Percentiles rank a stretch among this genome's conserved stretches.
These are phyloP conservation scores for Lanius ludovicianus DNA, from an alignment of 2,113 vertebrate genomes.

Conservation along the genomic window DNA sequence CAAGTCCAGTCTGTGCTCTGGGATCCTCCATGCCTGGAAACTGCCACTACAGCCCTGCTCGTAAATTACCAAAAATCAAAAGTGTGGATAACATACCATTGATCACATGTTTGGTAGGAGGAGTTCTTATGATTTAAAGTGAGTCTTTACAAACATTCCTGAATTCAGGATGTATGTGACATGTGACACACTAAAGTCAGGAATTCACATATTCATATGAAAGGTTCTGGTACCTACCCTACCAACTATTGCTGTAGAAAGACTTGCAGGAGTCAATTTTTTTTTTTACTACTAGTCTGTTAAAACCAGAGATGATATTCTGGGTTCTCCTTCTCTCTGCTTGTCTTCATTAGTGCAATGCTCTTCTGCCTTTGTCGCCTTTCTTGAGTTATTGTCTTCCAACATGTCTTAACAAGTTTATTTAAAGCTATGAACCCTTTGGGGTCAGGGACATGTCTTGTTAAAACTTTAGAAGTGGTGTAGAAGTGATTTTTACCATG, in stretches of 20 bases:
- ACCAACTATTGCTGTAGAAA: background rate
- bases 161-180: background rate
- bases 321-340: background rate
- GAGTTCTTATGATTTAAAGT: background rate
- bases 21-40: background rate
- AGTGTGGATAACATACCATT: background rate
- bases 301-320: background rate
- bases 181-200: background rate
- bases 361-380: background rate
- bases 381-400: background rate
- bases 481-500: background rate
- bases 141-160: background rate
- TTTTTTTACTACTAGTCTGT: background rate
- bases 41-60: background rate
- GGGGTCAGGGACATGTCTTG: background rate
- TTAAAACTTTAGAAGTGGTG: conserved; percentile 11
- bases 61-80: background rate
- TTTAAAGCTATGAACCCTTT: background rate
- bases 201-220: background rate
- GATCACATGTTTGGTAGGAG: background rate
- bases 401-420: conserved; percentile 16
- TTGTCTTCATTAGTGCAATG: background rate
- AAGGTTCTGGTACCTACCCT: background rate
- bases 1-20: background rate
- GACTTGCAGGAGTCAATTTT: background rate